A percentile compares a stretch with the other conserved stretches of the same genome.
These are phyloP conservation scores for Aurelia sp. DNA, from an alignment of 30 jellyfish, hydroid and myxozoan species.

Conservation along the genomic window DNA sequence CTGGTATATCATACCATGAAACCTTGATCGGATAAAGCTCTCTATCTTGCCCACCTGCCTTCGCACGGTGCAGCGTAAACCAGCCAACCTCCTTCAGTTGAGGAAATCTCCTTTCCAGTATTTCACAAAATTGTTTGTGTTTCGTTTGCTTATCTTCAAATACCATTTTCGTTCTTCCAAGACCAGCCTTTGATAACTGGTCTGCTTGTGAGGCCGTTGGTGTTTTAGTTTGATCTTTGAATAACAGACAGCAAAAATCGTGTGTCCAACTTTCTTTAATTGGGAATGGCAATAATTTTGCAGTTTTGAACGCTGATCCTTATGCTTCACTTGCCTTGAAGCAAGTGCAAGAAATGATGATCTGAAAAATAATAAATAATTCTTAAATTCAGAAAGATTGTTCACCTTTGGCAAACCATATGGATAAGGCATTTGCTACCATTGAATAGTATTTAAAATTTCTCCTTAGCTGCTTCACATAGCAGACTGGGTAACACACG, in stretches of 20 bases:
- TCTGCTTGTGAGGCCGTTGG: conserved; percentile 3
- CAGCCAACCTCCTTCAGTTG: conserved; percentile 19
- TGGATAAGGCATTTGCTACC: background rate
- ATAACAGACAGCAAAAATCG: background rate
- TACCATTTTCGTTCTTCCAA: conserved; percentile 11
- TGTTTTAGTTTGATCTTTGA: background rate
- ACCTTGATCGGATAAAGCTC: background rate
- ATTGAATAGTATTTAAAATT: background rate
- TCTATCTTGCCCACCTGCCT: conserved; percentile 21
- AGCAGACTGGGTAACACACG: no score
- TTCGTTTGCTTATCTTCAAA: background rate
- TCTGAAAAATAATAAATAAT: background rate
- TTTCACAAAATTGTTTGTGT: background rate
- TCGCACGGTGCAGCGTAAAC: conserved; percentile 18
- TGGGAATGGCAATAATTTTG: conserved; percentile 1
- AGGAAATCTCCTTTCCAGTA: background rate
- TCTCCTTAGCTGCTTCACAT: no score
- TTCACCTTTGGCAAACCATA: background rate
- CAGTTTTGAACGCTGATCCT: conserved; percentile 4
- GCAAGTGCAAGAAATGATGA: conserved; percentile 2
- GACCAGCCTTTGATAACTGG: background rate
- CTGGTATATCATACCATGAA: background rate
- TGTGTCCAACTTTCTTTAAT: conserved; percentile 15
- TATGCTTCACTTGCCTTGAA: conserved; percentile 8
- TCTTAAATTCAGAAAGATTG: conserved; percentile 8